Evolutionary conservation across 2,888 invertebrate genomes (phyloP).

Genomic region (Myopa tessellatipennis): DNA sequence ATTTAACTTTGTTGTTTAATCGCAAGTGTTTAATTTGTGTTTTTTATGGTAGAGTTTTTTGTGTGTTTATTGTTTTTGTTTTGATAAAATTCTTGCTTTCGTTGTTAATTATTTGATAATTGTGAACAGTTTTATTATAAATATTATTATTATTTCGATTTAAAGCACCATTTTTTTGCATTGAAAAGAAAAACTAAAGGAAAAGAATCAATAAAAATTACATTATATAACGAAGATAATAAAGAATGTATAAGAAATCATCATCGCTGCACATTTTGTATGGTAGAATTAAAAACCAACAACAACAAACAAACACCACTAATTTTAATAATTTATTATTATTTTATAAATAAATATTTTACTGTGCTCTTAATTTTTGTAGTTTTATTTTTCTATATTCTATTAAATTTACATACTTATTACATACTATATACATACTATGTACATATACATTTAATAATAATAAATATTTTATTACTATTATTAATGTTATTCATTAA

Average conservation of each 20-base stretch:
- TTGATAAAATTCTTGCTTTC: not conserved
- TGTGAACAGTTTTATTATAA: slow-evolving; percentile 17
- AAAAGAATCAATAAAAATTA: slow-evolving; percentile 17
- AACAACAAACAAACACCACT: slow-evolving; percentile 25
- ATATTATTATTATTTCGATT: slow-evolving; percentile 37
- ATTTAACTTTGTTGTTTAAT: not conserved
- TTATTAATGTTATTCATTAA: not conserved
- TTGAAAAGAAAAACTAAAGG: slow-evolving; percentile 31
- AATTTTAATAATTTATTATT: slow-evolving; percentile 36
- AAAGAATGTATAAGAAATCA: slow-evolving; percentile 29
- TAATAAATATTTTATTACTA: not conserved
- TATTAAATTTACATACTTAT: not conserved
- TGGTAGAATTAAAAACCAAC: not conserved
- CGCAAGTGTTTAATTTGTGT: slow-evolving; percentile 13
- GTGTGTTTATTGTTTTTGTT: slow-evolving; percentile 5
- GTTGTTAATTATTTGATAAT: not conserved
- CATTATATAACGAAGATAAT: slow-evolving; percentile 11
- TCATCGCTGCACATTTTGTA: not conserved
- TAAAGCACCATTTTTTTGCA: slow-evolving; percentile 45
- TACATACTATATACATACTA: not conserved
- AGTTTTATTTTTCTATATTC: slow-evolving; percentile 14
- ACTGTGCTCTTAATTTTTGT: slow-evolving; percentile 4
- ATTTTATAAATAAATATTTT: slow-evolving; percentile 15
- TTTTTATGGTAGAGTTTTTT: not conserved
- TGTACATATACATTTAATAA: not conserved